Percentiles rank a stretch among this genome's conserved stretches.
phyloP scores from a whole-genome alignment of 2,888 invertebrate species.

The Cyaniris semiargus region DNA sequence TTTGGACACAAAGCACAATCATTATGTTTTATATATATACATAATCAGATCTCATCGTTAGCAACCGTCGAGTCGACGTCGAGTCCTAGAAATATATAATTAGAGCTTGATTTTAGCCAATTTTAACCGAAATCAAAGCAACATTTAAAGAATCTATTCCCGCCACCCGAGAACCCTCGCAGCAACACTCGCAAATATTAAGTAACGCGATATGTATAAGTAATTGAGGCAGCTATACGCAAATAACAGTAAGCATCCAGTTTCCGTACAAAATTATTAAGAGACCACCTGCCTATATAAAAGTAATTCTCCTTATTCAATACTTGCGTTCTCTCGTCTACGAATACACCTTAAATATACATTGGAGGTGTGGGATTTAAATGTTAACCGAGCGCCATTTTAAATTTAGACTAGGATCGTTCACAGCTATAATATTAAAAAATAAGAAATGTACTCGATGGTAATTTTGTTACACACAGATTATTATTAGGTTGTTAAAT shows the following conservation, averaged over 20 bases:
- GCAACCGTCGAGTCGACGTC: too few relatives aligned
- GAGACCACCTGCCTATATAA: constrained; percentile 12
- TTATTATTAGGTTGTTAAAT: background rate
- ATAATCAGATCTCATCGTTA: background rate
- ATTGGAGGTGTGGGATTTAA: background rate
- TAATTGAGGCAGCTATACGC: constrained; percentile 26
- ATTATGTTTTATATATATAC: background rate
- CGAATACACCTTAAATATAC: background rate
- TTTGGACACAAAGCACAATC: background rate
- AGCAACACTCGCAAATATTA: background rate
- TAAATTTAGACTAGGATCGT: background rate
- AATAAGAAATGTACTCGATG: background rate
- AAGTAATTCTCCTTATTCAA: constrained; percentile 4
- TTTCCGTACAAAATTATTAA: background rate
- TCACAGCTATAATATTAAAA: background rate
- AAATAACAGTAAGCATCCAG: constrained; percentile 17
- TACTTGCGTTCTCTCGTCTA: background rate
- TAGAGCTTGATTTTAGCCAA: background rate
- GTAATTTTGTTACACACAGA: background rate
- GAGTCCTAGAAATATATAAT: background rate
- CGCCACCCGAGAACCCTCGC: background rate
- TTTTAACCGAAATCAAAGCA: background rate
- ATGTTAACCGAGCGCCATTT: background rate
- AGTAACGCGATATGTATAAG: constrained; percentile 26
- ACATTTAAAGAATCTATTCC: background rate